phyloP scores from a whole-genome alignment of 2,113 vertebrate genomes.

The Pao palembangensis region DNA sequence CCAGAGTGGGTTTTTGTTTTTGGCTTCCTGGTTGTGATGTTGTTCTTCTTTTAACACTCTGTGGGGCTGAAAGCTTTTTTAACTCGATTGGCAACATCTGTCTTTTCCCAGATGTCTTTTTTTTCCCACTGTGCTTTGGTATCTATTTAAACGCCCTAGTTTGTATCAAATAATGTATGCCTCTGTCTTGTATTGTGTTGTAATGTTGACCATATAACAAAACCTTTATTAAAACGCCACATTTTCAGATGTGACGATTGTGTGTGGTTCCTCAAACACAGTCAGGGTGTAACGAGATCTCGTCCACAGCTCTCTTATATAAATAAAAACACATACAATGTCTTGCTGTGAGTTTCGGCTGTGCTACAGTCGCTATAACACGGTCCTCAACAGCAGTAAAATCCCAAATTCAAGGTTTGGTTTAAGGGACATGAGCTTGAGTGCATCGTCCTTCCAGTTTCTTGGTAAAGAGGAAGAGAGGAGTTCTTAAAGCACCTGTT shows the following conservation, averaged over 20 bases:
- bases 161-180: slow-evolving; percentile 39
- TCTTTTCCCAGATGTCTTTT: slow-evolving; percentile 19
- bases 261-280: background rate
- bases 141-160: slow-evolving; percentile 22
- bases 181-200: slow-evolving; percentile 48
- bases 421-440: background rate
- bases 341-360: background rate
- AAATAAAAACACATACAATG: background rate
- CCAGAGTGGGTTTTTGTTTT: slow-evolving; percentile 9
- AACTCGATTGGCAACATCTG: slow-evolving; percentile 9
- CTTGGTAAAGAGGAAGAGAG: background rate
- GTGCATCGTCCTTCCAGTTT: background rate
- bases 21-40: slow-evolving; percentile 41
- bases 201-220: slow-evolving; percentile 49
- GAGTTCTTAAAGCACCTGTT: background rate
- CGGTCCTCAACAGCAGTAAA: too few relatives aligned
- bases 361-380: background rate
- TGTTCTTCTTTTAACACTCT: slow-evolving; percentile 30
- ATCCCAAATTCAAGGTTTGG: too few relatives aligned
- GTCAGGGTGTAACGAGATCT: background rate
- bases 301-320: background rate
- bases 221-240: slow-evolving; percentile 57
- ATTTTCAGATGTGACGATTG: slow-evolving; percentile 44
- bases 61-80: slow-evolving; percentile 28
- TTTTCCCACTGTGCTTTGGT: slow-evolving; percentile 23